phyloP scores from a whole-genome alignment of 2,113 vertebrate genomes.

The Onychorhynchus coronatus region DNA sequence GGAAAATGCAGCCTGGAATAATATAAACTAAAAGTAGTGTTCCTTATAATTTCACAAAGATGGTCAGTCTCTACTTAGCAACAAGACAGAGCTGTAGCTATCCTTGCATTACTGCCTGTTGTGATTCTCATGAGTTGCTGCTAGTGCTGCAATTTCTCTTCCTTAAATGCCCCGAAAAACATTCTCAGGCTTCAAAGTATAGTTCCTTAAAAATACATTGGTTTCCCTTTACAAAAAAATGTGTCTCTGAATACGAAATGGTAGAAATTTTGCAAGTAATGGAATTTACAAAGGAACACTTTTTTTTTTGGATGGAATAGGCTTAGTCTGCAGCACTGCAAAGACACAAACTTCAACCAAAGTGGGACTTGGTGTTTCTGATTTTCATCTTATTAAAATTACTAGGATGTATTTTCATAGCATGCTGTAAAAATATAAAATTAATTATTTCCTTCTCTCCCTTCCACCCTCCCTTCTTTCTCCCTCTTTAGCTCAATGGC shows the following conservation, averaged over 20 bases:
- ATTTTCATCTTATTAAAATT: not conserved
- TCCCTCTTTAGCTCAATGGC: not conserved
- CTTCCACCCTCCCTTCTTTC: not conserved
- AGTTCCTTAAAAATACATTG: slow-evolving; percentile 23
- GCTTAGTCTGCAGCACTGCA: not conserved
- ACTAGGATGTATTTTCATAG: not conserved
- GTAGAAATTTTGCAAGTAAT: slow-evolving; percentile 12
- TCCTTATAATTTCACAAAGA: slow-evolving; percentile 29
- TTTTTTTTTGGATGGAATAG: not conserved
- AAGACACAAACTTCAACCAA: not conserved
- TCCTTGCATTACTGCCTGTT: slow-evolving; percentile 23
- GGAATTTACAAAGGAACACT: not conserved
- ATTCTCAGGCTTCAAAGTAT: slow-evolving; percentile 15
- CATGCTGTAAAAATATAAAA: not conserved
- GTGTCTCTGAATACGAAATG: slow-evolving; percentile 14
- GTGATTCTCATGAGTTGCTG: slow-evolving; percentile 33
- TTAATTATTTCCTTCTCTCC: not conserved
- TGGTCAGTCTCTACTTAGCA: slow-evolving; percentile 23
- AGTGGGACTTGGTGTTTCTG: not conserved
- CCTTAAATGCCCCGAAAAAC: slow-evolving; percentile 39
- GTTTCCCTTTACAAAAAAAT: slow-evolving; percentile 7
- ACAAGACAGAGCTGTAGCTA: slow-evolving; percentile 11
- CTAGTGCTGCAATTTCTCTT: slow-evolving; percentile 27
- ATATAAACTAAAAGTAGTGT: not conserved
- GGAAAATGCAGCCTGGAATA: slow-evolving; percentile 4